Base-by-base conservation (phyloP, 2,888 invertebrate species). In the Erebia ligea region DNA sequence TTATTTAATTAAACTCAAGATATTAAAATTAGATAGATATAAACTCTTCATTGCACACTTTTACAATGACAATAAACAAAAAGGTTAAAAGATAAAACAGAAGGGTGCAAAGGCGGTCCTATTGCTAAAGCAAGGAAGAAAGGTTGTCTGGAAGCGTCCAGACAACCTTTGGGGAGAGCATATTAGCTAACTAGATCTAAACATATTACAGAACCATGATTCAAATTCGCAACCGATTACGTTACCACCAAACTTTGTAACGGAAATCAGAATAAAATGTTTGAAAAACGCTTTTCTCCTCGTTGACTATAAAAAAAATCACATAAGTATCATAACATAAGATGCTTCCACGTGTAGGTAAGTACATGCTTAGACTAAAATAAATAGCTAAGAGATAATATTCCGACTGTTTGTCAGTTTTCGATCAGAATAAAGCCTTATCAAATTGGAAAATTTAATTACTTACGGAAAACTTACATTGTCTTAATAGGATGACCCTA, bases 381-480 rank as follows among this genome's bases (percentile, higher is more conserved):
- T 6, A 19, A 9, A 2, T 17, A 52, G 9, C 9, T 52, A 52
- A n/a, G 52, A 54, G 10, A n/a, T 50, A 8, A 15, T n/a, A 6
- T n/a, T n/a, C 4, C 5, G 1, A 8, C n/a, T 9, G 11, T 54
- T 40, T 64, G 40, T 54, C 42, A 54, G 17, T 65, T 13, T 54
- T 17, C 52, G 13, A 52, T 54, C 52, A 15, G 40, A 54, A 52
- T 65, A 40, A 63, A 34, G 34, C 2, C 25, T 9, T 10, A 21
- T 48, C 2, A 50, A 65, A 65, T 65, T 54, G 54, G 54, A 17
- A 65, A 65, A 65, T 42, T 52, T 64, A n/a, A 4, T 13, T 40
- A 13, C 34, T 34, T 34, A 1, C 34, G 34, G 34, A 34, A 34
- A 34, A 34, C 34, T 34, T 34, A 34, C 34, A 4, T 3, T 25